Conservation (phyloP, 2,113 vertebrate genomes). For the Epinephelus moara region DNA sequence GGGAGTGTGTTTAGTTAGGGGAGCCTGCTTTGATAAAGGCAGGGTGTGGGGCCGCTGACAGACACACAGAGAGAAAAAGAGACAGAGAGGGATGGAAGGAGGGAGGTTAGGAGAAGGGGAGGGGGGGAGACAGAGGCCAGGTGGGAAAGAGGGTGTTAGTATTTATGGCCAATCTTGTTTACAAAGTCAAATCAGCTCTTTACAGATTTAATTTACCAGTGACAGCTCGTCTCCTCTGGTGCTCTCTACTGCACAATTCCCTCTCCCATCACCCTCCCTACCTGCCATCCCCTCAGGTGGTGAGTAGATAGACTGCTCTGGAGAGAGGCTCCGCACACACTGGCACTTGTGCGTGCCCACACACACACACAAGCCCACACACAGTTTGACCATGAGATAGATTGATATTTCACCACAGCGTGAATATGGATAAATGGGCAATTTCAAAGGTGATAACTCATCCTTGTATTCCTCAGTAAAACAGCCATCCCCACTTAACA, state of each 20-base stretch:
- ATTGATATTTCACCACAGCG: conserved; percentile 18
- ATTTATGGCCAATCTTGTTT: conserved; percentile 79
- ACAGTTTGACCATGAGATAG: conserved; percentile 18
- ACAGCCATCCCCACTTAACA: conserved; percentile 59
- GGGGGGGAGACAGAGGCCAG: conserved; percentile 1
- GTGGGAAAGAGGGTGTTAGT: conserved; percentile 53
- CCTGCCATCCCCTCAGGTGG: conserved; percentile 59
- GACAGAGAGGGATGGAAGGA: conserved; percentile 1
- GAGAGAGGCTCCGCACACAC: conserved; percentile 2
- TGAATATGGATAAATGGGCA: conserved; percentile 52
- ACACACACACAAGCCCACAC: conserved; percentile 40
- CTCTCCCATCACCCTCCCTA: conserved; percentile 28
- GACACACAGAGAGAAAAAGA: neutral
- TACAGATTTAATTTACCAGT: conserved; percentile 78
- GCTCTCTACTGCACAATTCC: conserved; percentile 26
- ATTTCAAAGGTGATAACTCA: conserved; percentile 59
- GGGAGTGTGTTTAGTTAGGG: conserved; percentile 63
- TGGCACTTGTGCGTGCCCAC: conserved; percentile 32
- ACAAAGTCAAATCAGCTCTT: conserved; percentile 81
- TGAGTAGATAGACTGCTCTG: conserved; percentile 62
- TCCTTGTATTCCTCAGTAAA: conserved; percentile 57
- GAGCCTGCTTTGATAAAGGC: conserved; percentile 62
- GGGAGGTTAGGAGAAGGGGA: neutral
- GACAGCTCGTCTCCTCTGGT: conserved; percentile 59
- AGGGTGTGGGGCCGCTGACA: conserved; percentile 46